A percentile compares a stretch with the other conserved stretches of the same genome.
Conservation (phyloP, 1,140 invertebrate species). For the Lanistes nyassanus region DNA sequence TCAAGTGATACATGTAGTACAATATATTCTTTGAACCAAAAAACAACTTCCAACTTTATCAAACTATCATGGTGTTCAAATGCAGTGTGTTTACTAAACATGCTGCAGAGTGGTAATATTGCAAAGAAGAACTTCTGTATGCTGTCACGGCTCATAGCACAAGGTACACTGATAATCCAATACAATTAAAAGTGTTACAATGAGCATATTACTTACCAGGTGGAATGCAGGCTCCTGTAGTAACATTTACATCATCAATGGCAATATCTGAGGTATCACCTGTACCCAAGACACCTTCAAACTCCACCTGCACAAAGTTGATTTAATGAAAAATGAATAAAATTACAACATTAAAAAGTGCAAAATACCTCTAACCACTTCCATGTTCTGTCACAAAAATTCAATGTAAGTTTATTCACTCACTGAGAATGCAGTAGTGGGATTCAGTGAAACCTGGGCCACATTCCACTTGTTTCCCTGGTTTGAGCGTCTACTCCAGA, state of each 20-base stretch:
- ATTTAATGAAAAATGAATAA: not conserved
- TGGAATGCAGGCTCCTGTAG: slow-evolving; percentile 10
- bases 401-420: slow-evolving; percentile 3
- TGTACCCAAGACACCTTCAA: slow-evolving; percentile 21
- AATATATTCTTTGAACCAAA: too few relatives aligned
- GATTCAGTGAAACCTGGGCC: slow-evolving; percentile 43
- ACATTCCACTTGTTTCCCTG: slow-evolving; percentile 58
- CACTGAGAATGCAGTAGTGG: slow-evolving; percentile 36
- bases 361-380: not conserved
- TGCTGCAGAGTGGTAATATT: too few relatives aligned
- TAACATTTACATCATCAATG: slow-evolving; percentile 36
- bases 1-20: too few relatives aligned
- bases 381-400: not conserved
- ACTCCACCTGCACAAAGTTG: slow-evolving; percentile 25
- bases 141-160: too few relatives aligned
- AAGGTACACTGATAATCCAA: too few relatives aligned
- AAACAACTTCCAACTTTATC: too few relatives aligned
- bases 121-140: too few relatives aligned
- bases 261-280: slow-evolving; percentile 30
- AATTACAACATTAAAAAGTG: not conserved
- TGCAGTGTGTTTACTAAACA: too few relatives aligned
- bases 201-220: slow-evolving; percentile 10
- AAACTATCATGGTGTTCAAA: too few relatives aligned
- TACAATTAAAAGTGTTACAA: too few relatives aligned
- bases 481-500: slow-evolving; percentile 47